phyloP scores from a whole-genome alignment of 2,888 invertebrate genomes.

The Drosophila gaucha region DNA sequence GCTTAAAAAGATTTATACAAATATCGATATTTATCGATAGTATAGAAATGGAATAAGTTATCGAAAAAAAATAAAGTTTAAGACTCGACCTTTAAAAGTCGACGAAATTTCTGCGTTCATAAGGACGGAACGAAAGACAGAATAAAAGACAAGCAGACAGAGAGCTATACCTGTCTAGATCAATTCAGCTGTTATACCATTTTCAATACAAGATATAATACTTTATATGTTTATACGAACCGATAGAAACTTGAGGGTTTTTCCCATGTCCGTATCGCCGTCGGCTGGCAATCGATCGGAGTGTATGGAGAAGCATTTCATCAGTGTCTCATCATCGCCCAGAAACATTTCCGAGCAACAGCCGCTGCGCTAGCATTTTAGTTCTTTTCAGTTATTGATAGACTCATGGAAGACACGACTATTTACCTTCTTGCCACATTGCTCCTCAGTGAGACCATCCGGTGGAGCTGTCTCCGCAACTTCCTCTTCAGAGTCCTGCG shows the following conservation, averaged over 20 bases:
- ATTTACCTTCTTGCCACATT: slow-evolving; percentile 54
- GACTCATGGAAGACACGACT: no score
- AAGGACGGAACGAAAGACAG: no score
- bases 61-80: no score
- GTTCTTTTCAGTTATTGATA: not conserved
- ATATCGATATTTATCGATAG: no score
- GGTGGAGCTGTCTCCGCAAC: not conserved
- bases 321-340: slow-evolving; percentile 46
- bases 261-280: slow-evolving; percentile 32
- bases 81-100: no score
- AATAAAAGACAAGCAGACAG: no score
- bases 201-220: no score
- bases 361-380: slow-evolving; percentile 40
- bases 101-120: no score
- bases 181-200: no score
- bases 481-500: slow-evolving; percentile 37
- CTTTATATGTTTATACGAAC: slow-evolving; percentile 30
- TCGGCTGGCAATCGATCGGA: slow-evolving; percentile 58
- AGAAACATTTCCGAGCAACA: slow-evolving; percentile 58
- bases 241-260: slow-evolving; percentile 61
- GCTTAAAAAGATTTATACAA: no score
- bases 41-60: no score
- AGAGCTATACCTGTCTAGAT: no score
- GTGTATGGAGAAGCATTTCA: slow-evolving; percentile 68
- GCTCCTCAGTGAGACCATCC: slow-evolving; percentile 26